Conservation (phyloP, 2,888 invertebrate species). For the Palloptera scutellata region DNA sequence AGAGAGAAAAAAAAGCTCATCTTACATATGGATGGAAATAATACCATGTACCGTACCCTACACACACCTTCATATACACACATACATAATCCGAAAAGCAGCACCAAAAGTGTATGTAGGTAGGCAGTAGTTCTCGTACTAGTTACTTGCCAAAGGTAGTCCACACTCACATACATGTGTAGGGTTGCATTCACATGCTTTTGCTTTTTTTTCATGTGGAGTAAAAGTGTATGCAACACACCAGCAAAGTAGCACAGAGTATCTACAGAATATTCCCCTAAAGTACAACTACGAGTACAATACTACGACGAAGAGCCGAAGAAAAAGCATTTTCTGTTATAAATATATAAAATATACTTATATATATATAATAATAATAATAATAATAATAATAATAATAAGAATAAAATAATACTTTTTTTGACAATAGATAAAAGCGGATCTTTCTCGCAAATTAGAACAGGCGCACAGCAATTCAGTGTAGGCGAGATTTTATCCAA, state of each 20-base stretch:
- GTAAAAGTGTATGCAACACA: constrained; percentile 12
- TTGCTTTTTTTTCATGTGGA: too few relatives aligned
- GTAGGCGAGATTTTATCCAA: constrained; percentile 39
- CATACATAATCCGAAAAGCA: neutral
- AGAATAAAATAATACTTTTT: too few relatives aligned
- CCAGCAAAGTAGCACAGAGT: neutral
- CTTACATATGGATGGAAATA: neutral
- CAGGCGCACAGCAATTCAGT: constrained; percentile 49
- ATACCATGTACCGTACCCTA: neutral
- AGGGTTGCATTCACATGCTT: constrained; percentile 5
- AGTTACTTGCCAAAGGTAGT: too few relatives aligned
- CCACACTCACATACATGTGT: too few relatives aligned
- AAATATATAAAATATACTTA: too few relatives aligned
- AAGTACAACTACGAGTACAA: too few relatives aligned
- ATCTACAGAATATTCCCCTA: too few relatives aligned
- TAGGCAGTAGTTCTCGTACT: too few relatives aligned
- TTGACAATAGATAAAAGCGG: constrained; percentile 54
- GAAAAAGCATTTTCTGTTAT: too few relatives aligned
- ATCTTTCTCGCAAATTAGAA: constrained; percentile 60
- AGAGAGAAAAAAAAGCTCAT: neutral
- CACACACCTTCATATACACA: neutral
- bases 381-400: too few relatives aligned
- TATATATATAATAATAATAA: too few relatives aligned
- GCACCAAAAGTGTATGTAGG: neutral
- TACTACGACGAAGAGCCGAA: too few relatives aligned